Conservation (phyloP, 2,113 vertebrate genomes). For the rabbit (Oryctolagus cuniculus) region mOryCun1.1 NC_091442.1:35541001-35541500, state of each 20-base stretch:
- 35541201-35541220: not conserved
- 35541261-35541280: not conserved
- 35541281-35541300: not conserved
- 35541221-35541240: not conserved
- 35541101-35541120: not conserved
- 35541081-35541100: not conserved
- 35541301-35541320: slow-evolving; percentile 40
- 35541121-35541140: not conserved
- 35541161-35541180: not conserved
- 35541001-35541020: not conserved
- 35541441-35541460: not conserved
- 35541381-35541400: slow-evolving; percentile 64
- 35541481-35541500: slow-evolving; percentile 80
- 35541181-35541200: slow-evolving; percentile 26
- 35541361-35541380: slow-evolving; percentile 39
- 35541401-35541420: slow-evolving; percentile 41
- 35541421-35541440: not conserved
- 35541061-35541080: not conserved
- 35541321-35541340: slow-evolving; percentile 19
- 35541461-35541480: slow-evolving; percentile 72
- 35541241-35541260: not conserved
- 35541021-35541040: not conserved
- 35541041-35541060: not conserved
- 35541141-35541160: not conserved
- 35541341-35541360: slow-evolving; percentile 59